Evolutionary conservation across 2,113 vertebrate species (phyloP), one percentile per base, ranked within the genome.

Genomic region (Scomber japonicus): DNA sequence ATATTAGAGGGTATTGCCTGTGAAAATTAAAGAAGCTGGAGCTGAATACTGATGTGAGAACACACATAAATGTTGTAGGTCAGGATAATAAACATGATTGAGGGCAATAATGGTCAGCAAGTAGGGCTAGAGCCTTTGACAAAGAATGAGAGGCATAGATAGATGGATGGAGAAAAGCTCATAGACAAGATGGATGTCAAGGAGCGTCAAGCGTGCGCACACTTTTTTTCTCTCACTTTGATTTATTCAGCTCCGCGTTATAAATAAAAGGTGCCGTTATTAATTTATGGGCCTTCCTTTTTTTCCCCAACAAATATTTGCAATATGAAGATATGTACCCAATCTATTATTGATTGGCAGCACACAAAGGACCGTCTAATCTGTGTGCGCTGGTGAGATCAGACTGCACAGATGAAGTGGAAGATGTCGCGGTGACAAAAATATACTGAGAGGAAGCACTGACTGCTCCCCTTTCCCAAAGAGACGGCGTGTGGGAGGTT

Each of bases 291-390:
- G 40, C 46, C 15, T 56, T 59, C 15, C 11, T 57, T 57, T 30
- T 30, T 24, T 35, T 35, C 31, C 19, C 13, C 1, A 15, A 73
- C 67, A 75, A 85, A 82, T 86, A 78, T 83, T 81, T 75, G 64
- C 77, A 82, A 54, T 83, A 68, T 75, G 67, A 77, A 77, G 19
- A 72, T 40, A 40, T 71, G 61, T 40, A 44, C 14, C 12, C 11
- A 12, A 50, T 88, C 21, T 80, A 87, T 84, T 75, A 88, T 90
- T 82, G 40, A 90, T 83, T 15, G 24, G 24, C 19, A 75, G 45
- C 35, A 63, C n/a, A 75, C 24, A n/a, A 4, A 57, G 54, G 56
- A 61, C 57, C 44, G 30, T 74, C 16, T 60, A 14, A 62, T 68
- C 46, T 44, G 21, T 61, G 48, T 60, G 14, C 54, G 15, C 27